A percentile compares a stretch with the other conserved stretches of the same genome.
Conservation (phyloP, 2,113 vertebrate species). For the Dendropsophus ebraccatus region DNA sequence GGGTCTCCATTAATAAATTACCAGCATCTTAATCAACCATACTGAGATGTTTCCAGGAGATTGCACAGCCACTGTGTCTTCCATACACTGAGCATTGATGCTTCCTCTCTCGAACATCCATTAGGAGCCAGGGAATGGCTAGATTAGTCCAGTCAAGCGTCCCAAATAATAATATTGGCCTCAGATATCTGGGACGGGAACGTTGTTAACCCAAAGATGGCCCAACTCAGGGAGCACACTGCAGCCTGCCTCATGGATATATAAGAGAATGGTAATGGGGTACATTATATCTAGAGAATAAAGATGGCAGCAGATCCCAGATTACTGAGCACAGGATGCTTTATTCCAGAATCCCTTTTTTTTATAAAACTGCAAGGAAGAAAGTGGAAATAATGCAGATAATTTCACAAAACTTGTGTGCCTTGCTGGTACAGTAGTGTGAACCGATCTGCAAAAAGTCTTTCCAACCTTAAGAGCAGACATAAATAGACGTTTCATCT, state of each 20-base stretch:
- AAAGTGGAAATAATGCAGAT: background rate
- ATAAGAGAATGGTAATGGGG: background rate
- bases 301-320: background rate
- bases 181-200: background rate
- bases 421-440: background rate
- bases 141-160: conserved; percentile 18
- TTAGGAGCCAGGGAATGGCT: background rate
- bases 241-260: background rate
- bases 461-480: background rate
- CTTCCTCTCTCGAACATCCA: background rate
- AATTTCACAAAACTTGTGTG: background rate
- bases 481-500: conserved; percentile 16
- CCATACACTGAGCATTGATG: background rate
- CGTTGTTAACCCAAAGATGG: background rate
- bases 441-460: background rate
- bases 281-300: background rate
- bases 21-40: background rate
- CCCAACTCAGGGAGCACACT: background rate
- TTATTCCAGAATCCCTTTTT: too few species aligned
- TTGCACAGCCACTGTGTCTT: background rate
- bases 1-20: conserved; percentile 18
- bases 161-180: conserved; percentile 11
- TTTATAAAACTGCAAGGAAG: background rate
- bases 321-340: background rate
- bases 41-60: conserved; percentile 1